Base-by-base conservation (phyloP, 1,140 invertebrate species). In the Macrosteles quadrilineatus region DNA sequence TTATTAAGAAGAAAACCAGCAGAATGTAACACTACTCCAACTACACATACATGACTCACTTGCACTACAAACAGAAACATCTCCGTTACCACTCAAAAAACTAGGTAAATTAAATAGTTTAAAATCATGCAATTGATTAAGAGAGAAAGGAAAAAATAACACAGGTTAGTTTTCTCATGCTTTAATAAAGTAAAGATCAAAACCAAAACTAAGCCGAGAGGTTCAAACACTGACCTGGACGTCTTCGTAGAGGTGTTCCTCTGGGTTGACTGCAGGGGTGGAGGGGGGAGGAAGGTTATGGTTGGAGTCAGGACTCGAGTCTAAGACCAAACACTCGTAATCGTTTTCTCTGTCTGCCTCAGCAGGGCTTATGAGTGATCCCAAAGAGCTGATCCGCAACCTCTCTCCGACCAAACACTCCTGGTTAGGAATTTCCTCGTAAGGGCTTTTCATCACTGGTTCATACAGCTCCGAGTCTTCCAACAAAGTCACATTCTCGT, bases 161-260 rank as follows among this genome's bases (percentile, higher is more conserved):
- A 17, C 17, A 9, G 21, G 47, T 50, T 50, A 19, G 47, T 50
- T 19, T 6, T 50, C 4, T 4, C 47, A 50, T 50, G 47, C 47
- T 50, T 50, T 50, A 50, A 50, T 50, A 50, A 19, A 6, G 21
- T 9, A 50, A 19, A 4, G 6, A 40, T 17, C 6, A 17, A 40
- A 40, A 17, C 17, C 17, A 40, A 40, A 40, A 40, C 6, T 40
- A 17, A 40, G n/a, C n/a, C n/a, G 84, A n/a, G 86, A 78, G 0
- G 77, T 77, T 0, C 82, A 84, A 79, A 81, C 76, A 84, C 76
- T 75, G 82, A 76, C 75, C 69, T 74, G 71, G 62, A 76, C 64
- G 27, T 75, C 74, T 68, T 76, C 75, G 62, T 76, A 76, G 29
- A 76, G 43, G 31, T 74, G 73, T 43, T 73, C 71, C 19, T 75